phyloP scores from a whole-genome alignment of 2,888 invertebrate genomes.

The Anagyrus pseudococci region DNA sequence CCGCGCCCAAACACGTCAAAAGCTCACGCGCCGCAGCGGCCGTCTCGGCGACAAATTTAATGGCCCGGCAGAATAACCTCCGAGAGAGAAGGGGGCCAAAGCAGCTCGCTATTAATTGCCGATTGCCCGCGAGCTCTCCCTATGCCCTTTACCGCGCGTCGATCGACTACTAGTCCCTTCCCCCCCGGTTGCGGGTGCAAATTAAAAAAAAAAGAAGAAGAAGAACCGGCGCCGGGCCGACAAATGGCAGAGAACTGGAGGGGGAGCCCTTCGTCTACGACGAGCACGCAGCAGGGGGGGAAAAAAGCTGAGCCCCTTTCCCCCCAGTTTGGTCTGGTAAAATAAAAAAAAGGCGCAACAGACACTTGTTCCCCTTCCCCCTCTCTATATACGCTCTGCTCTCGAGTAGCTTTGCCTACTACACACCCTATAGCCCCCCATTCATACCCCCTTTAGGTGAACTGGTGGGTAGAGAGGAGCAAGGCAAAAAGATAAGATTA shows the following conservation, averaged over 20 bases:
- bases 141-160: too few species aligned
- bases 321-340: background rate
- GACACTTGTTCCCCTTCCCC: conserved; percentile 34
- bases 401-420: too few species aligned
- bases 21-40: background rate
- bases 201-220: conserved; percentile 38
- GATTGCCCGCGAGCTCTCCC: background rate
- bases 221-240: conserved; percentile 14
- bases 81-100: conserved; percentile 7
- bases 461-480: too few species aligned
- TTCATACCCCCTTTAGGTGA: too few species aligned
- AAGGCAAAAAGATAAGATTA: conserved; percentile 33
- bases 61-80: conserved; percentile 15
- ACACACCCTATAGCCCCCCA: too few species aligned
- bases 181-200: conserved; percentile 8
- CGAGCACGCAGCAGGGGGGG: background rate
- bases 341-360: conserved; percentile 21
- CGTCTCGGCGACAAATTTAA: conserved; percentile 25
- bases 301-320: conserved; percentile 2
- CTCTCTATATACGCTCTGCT: background rate
- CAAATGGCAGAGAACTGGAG: conserved; percentile 21
- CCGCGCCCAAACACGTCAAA: background rate
- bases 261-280: background rate
- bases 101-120: conserved; percentile 25
- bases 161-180: background rate